These are phyloP conservation scores for Spodoptera exigua DNA, from an alignment of 2,888 invertebrate genomes.

Conservation along the genomic window DNA sequence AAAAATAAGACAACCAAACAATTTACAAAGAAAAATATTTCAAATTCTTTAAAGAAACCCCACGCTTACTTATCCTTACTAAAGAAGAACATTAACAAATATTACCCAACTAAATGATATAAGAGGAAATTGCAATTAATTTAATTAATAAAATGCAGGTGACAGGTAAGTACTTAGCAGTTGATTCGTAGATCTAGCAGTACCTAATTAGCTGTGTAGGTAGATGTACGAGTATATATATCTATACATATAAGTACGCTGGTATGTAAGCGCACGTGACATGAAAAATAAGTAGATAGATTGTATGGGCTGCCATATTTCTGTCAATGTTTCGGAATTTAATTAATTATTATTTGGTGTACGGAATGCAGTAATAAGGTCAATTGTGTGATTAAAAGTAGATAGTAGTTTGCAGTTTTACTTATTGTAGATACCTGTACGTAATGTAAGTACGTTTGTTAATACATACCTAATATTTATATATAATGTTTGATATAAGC, in stretches of 20 bases:
- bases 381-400: constrained; percentile 1
- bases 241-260: too few species aligned
- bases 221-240: neutral
- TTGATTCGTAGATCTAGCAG: neutral
- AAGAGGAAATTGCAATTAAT: constrained; percentile 26
- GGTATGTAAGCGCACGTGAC: neutral
- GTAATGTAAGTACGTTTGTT: too few species aligned
- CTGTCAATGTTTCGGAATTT: constrained; percentile 22
- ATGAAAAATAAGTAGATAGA: neutral
- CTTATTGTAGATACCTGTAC: too few species aligned
- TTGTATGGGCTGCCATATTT: neutral
- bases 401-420: neutral
- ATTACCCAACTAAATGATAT: neutral
- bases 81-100: neutral
- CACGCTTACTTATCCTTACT: neutral
- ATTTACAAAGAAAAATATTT: neutral
- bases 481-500: too few species aligned
- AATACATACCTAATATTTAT: too few species aligned
- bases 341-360: neutral
- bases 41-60: constrained; percentile 11
- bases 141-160: constrained; percentile 38
- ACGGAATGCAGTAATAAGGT: constrained; percentile 26
- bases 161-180: constrained; percentile 11
- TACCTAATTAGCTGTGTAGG: neutral
- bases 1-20: too few species aligned